Base-by-base conservation (phyloP, 2,113 vertebrate genomes). In the Vulpes lagopus region DNA sequence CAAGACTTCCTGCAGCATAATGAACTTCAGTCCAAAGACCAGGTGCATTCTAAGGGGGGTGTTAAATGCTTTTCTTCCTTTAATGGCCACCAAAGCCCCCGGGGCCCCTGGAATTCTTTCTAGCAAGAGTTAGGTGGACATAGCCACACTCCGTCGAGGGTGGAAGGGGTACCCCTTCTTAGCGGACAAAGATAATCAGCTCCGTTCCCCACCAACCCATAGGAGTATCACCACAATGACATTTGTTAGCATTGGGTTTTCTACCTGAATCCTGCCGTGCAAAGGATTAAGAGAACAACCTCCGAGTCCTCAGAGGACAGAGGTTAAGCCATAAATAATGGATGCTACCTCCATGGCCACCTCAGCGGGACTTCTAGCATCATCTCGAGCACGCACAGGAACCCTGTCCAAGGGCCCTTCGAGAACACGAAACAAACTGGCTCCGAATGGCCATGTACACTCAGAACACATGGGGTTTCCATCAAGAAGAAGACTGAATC, bases 191-290 rank as follows among this genome's bases (percentile, higher is more conserved):
- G 64, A 38, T 2, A 8, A 59, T 3, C 11, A 14, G 32, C 19
- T 9, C 23, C 88, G 19, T 19, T 60, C 25, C n/a, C 65, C n/a
- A 2, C 15, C 2, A 0, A 17, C 55, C 32, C 27, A 2, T 0
- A 2, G 3, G 2, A 30, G 23, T 30, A 11, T 0, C 5, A 0
- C 4, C 1, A 3, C 3, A 0, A 7, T 9, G 3, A 12, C 57
- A 14, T 8, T 12, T 12, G 9, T 16, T 1, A 30, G 76, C 15
- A 0, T 1, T 1, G 25, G 23, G 19, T 32, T 38, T 69, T n/a
- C 20, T 2, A 12, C 69, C 19, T 4, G 1, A 67, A 27, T 0
- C 2, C n/a, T 15, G 11, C 55, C 22, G 32, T 43, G 15, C 1
- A 8, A 12, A 8, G 7, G 19, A 30, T 1, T 20, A 16, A 2